These are phyloP conservation scores for Bombus cullumanus DNA, from an alignment of 1,140 invertebrate species.

Conservation along the genomic window DNA sequence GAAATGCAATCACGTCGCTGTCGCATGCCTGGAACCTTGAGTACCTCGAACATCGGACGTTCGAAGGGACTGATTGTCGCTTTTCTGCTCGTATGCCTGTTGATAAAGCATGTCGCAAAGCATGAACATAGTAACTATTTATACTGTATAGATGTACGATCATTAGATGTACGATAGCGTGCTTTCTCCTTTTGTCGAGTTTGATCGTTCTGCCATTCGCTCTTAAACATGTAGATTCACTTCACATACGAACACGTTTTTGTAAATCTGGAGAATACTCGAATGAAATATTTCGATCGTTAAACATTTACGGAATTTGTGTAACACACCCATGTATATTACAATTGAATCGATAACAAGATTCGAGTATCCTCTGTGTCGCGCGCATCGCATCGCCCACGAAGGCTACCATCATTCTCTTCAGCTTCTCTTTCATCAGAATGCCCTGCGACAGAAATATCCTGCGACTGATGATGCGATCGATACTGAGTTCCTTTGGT, in stretches of 20 bases:
- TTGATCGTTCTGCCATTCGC: constrained; percentile 36
- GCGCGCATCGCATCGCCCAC: constrained; percentile 23
- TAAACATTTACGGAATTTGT: too few relatives aligned
- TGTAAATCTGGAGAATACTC: neutral
- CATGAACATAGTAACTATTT: constrained; percentile 25
- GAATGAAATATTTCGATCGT: neutral
- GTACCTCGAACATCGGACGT: constrained; percentile 42
- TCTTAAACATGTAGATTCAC: constrained; percentile 12
- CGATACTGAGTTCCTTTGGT: neutral
- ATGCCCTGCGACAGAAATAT: constrained; percentile 25
- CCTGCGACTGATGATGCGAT: constrained; percentile 18
- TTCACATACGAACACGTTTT: constrained; percentile 3
- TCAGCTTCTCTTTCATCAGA: constrained; percentile 41
- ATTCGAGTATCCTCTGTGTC: constrained; percentile 22
- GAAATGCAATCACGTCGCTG: constrained; percentile 52
- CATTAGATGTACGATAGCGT: constrained; percentile 2
- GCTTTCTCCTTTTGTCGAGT: constrained; percentile 37
- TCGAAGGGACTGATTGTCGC: constrained; percentile 42
- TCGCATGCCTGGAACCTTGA: constrained; percentile 53
- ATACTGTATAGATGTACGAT: constrained; percentile 26
- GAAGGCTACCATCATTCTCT: constrained; percentile 28
- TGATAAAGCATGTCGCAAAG: constrained; percentile 44
- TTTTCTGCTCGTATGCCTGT: constrained; percentile 42
- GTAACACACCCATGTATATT: too few relatives aligned
- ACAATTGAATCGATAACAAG: neutral